Conservation (phyloP, 2,113 vertebrate genomes). For the Rattus norvegicus region GRCr8 NC_086020.1:190169501-190170000, state of each 20-base stretch:
- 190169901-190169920: background rate
- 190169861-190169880: constrained; percentile 91
- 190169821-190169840: constrained; percentile 91
- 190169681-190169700: constrained; percentile 23
- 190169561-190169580: background rate
- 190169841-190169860: constrained; percentile 83
- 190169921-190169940: background rate
- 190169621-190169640: background rate
- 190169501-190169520: background rate
- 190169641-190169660: background rate
- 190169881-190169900: constrained; percentile 92
- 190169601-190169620: background rate
- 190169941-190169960: background rate
- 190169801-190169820: constrained; percentile 87
- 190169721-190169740: constrained; percentile 87
- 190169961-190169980: background rate
- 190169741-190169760: constrained; percentile 83
- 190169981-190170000: background rate
- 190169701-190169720: constrained; percentile 86
- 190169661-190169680: background rate
- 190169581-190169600: background rate
- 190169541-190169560: background rate
- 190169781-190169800: constrained; percentile 85
- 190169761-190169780: constrained; percentile 36
- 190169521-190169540: background rate